phyloP scores from a whole-genome alignment of 2,888 invertebrate genomes.

The Drosophila diplacantha region DNA sequence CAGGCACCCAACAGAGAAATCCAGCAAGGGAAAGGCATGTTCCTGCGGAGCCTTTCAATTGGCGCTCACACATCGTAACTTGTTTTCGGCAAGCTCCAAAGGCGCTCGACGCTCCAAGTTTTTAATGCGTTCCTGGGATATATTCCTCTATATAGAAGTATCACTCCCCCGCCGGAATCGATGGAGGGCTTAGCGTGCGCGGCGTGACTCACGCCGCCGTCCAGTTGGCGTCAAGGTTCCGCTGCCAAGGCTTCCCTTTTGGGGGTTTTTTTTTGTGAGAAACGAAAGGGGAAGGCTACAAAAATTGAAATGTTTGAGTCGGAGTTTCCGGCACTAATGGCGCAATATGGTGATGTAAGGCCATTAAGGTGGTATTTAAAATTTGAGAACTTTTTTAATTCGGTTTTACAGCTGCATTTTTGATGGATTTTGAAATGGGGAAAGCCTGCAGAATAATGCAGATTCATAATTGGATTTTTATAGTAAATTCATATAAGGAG shows the following conservation, averaged over 20 bases:
- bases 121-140: constrained; percentile 60
- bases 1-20: constrained; percentile 34
- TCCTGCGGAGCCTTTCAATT: constrained; percentile 53
- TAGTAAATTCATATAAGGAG: neutral
- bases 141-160: constrained; percentile 23
- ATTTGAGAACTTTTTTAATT: neutral
- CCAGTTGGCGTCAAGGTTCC: constrained; percentile 54
- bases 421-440: neutral
- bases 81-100: constrained; percentile 36
- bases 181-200: constrained; percentile 57
- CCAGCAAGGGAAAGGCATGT: neutral
- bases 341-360: constrained; percentile 2
- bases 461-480: neutral
- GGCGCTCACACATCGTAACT: constrained; percentile 71
- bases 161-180: constrained; percentile 22
- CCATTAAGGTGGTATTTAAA: constrained; percentile 9
- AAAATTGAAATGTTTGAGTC: constrained; percentile 19
- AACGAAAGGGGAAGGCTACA: neutral
- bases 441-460: no score
- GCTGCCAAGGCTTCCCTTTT: constrained; percentile 28
- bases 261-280: neutral
- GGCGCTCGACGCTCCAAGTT: constrained; percentile 49
- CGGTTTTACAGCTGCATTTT: neutral
- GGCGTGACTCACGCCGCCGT: constrained; percentile 56
- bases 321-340: constrained; percentile 9